Conservation (phyloP, 2,888 invertebrate genomes). For the Sesia bembeciformis region DNA sequence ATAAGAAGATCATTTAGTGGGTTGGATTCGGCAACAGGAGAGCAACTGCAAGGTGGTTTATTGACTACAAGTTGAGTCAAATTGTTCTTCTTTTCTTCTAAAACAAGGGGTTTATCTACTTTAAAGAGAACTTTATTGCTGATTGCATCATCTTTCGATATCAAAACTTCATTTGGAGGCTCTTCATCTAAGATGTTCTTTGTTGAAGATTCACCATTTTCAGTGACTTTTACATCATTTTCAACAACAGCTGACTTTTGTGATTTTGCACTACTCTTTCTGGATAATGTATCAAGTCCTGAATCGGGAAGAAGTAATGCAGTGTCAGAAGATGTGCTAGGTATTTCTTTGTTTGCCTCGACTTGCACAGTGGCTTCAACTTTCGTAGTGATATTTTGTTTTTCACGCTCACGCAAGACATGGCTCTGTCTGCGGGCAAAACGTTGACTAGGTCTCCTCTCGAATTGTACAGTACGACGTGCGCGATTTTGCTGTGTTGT, state of each 20-base stretch:
- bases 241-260: conserved; percentile 65
- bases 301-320: conserved; percentile 26
- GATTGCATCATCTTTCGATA: conserved; percentile 65
- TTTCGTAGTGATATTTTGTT: conserved; percentile 53
- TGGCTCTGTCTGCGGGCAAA: conserved; percentile 95
- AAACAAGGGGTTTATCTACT: conserved; percentile 40
- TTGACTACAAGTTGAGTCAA: conserved; percentile 55
- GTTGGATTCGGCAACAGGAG: conserved; percentile 59
- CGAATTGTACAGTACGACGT: conserved; percentile 95
- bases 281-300: conserved; percentile 47
- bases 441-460: conserved; percentile 96
- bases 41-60: conserved; percentile 62
- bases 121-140: conserved; percentile 64
- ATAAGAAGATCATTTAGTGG: conserved; percentile 65
- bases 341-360: conserved; percentile 34
- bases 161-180: conserved; percentile 41
- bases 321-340: conserved; percentile 42
- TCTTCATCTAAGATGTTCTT: conserved; percentile 59
- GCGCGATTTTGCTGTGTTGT: conserved; percentile 93
- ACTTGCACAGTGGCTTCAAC: conserved; percentile 34
- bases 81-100: conserved; percentile 59
- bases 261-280: conserved; percentile 73
- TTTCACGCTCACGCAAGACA: conserved; percentile 86
- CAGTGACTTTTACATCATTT: conserved; percentile 30
- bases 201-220: conserved; percentile 46